Base-by-base conservation (phyloP, 2,888 invertebrate genomes). In the Agrochola circellaris region DNA sequence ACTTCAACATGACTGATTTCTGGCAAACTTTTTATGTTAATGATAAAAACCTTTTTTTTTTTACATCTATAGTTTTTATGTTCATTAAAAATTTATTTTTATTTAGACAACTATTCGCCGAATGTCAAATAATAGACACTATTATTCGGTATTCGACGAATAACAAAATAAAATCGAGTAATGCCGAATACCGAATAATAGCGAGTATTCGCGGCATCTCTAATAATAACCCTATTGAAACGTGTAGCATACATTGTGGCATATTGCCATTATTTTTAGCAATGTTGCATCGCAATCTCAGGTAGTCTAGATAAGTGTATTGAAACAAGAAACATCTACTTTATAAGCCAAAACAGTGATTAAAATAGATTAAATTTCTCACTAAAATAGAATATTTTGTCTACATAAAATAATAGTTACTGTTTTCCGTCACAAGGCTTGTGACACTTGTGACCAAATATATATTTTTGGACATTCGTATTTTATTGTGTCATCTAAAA, bases 201-300 rank as follows among this genome's bases (percentile, higher is more conserved):
- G n/a, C n/a, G n/a, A n/a, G n/a, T n/a, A n/a, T n/a, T n/a, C n/a
- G n/a, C n/a, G n/a, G n/a, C n/a, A n/a, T n/a, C n/a, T 69, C 58
- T 69, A 69, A 66, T 45, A 73, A 81, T 78, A 71, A 42, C 38
- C 23, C 6, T 64, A 30, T 54, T 67, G 9, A 66, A 61, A 48
- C 2, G 13, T 66, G 34, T 76, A 68, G 45, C 30, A 30, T 60
- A 60, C 48, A 42, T 69, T 81, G 58, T 81, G 82, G 73, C 73
- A 75, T 61, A 38, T 56, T 73, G 78, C 73, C 75, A 73, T 61
- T 48, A 13, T 51, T 70, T 62, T 26, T 73, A 65, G 15, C 15
- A 75, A 70, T 65, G 51, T 65, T 75, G 34, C 61, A 56, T 72
- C 1, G 56, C 72, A 82, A 78, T 82, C 78, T 75, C 73, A 78